These are phyloP conservation scores for Lipophrys pholis DNA, from an alignment of 2,113 vertebrate species.

Conservation along the genomic window DNA sequence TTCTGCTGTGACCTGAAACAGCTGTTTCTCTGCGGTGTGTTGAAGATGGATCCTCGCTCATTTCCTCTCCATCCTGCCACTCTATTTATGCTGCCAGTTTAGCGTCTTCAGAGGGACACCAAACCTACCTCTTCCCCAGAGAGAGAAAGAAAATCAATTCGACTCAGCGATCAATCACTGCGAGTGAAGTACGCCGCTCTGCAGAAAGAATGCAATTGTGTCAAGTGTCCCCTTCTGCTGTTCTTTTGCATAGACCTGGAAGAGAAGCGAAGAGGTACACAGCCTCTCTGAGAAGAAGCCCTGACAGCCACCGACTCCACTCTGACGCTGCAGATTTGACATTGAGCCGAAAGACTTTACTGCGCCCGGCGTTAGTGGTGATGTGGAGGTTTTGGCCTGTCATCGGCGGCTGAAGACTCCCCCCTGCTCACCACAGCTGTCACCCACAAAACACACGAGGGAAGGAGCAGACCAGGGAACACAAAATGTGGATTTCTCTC, in stretches of 20 bases:
- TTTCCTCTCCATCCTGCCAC: constrained; percentile 77
- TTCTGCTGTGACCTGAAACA: constrained; percentile 81
- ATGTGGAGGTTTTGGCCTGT: constrained; percentile 59
- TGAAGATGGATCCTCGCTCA: constrained; percentile 77
- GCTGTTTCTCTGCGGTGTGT: constrained; percentile 79
- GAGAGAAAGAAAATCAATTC: constrained; percentile 64
- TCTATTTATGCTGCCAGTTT: constrained; percentile 75
- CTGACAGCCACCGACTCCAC: constrained; percentile 11
- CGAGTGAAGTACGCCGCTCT: constrained; percentile 22
- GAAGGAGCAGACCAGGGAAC: constrained; percentile 13
- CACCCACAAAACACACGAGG: constrained; percentile 38
- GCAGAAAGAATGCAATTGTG: constrained; percentile 26
- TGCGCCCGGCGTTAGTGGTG: constrained; percentile 46
- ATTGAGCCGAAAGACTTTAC: constrained; percentile 57
- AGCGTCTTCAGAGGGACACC: constrained; percentile 66
- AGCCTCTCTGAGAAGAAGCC: background rate
- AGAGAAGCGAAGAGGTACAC: background rate
- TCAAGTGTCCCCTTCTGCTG: constrained; percentile 29
- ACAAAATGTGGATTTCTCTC: background rate
- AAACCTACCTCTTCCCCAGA: constrained; percentile 55
- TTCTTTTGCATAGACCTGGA: constrained; percentile 25
- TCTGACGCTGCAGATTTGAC: constrained; percentile 56
- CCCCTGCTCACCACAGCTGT: constrained; percentile 70
- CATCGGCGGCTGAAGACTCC: constrained; percentile 61
- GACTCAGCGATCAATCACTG: constrained; percentile 60